Evolutionary conservation across 2,113 vertebrate species (phyloP), one percentile per base, ranked within the genome.

Genomic region (Asarcornis scutulata): DNA sequence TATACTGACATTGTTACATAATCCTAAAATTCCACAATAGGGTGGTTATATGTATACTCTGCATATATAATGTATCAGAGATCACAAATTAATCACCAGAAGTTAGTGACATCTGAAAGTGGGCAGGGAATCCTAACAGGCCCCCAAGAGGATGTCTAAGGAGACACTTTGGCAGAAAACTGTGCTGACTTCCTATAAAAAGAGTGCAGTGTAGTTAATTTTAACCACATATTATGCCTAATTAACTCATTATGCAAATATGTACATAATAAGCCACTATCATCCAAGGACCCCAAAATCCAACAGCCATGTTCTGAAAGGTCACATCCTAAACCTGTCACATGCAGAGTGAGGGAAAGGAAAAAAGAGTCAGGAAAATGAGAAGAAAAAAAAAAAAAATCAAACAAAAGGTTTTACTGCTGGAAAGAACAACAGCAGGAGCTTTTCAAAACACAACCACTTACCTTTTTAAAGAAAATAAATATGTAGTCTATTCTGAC

Each of bases 171-270:
- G 64, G 58, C 92, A 93, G 76, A 94, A 93, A 88, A 88, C 76
- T 83, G 11, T 59, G 36, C 91, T 93, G 75, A 87, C 62, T 95
- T 96, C 88, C 94, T 94, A 85, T 79, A 92, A 92, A 95, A 91
- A 91, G 93, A 82, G 86, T 60, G 60, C 69, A 69, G 38, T 76
- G 69, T 75, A 72, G 86, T 84, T 96, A 96, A 91, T 96, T 96
- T 93, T 95, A 96, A 91, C 92, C 58, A 88, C 64, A 81, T 88
- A 90, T 83, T 95, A 95, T 93, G 86, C 73, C 69, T 96, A 91
- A 96, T 97, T 93, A 96, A 92, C 88, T 96, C 80, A 94, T 97
- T 96, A 96, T 97, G 92, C 92, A 94, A 94, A 95, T 97, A 88
- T 66, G 76, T 91, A 94, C 76, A 88, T 96, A 94, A 93, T 86